Conservation (phyloP, 2,797 vertebrate species). For the Chelmon rostratus region DNA sequence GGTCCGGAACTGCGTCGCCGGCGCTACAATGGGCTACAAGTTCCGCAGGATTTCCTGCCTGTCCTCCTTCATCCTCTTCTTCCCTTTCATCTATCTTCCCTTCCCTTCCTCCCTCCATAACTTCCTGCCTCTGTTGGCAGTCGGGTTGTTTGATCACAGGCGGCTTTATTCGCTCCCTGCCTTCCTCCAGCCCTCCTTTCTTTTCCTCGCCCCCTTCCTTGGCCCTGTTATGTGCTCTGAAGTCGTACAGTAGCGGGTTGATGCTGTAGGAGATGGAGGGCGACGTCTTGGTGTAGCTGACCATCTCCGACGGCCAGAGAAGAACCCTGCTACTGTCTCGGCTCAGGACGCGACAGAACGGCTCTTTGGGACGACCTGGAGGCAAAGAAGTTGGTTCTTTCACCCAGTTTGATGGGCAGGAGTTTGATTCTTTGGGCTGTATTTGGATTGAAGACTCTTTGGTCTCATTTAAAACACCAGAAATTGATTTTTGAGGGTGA, state of each 20-base stretch:
- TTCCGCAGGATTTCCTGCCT: conserved; percentile 74
- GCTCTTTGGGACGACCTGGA: conserved; percentile 68
- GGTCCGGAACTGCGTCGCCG: conserved; percentile 24
- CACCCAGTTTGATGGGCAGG: not conserved
- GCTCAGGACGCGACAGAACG: conserved; percentile 88
- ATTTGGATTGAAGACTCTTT: conserved; percentile 41
- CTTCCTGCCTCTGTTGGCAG: conserved; percentile 68
- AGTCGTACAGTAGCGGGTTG: conserved; percentile 91
- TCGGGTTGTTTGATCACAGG: conserved; percentile 73
- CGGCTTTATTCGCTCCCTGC: conserved; percentile 63
- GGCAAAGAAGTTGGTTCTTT: conserved; percentile 5
- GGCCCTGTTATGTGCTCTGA: conserved; percentile 75
- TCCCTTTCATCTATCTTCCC: conserved; percentile 73
- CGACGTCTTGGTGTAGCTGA: conserved; percentile 87
- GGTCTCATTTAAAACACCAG: conserved; percentile 28
- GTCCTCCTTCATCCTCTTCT: conserved; percentile 69
- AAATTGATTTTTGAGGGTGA: conserved; percentile 17
- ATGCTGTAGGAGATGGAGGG: conserved; percentile 92
- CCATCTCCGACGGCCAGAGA: conserved; percentile 94
- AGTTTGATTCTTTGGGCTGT: conserved; percentile 34
- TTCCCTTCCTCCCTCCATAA: conserved; percentile 57
- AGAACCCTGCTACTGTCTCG: conserved; percentile 88
- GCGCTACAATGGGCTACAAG: conserved; percentile 55
- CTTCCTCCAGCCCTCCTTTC: conserved; percentile 57
- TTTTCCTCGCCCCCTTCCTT: conserved; percentile 49